These are phyloP conservation scores for Silurus lanzhouensis DNA, from an alignment of 2,797 vertebrate species.

Conservation along the genomic window DNA sequence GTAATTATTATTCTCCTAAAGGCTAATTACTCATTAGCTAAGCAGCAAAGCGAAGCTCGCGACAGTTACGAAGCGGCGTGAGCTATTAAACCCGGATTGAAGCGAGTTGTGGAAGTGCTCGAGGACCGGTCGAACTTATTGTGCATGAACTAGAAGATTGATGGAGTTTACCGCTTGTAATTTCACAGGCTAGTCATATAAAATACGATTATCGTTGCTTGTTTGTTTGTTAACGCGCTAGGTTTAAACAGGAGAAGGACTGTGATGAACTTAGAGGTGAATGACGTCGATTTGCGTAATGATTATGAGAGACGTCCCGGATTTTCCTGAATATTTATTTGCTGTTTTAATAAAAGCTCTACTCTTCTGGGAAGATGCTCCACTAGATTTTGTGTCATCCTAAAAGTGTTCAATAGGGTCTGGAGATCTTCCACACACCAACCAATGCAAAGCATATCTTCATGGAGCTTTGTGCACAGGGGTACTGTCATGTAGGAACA, in stretches of 20 bases:
- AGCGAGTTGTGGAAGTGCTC: neutral
- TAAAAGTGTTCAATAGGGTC: too few relatives aligned
- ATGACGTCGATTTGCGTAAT: neutral
- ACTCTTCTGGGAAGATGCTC: too few relatives aligned
- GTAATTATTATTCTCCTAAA: neutral
- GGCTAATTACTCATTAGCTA: slow-evolving; percentile 6
- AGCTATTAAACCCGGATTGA: slow-evolving; percentile 20
- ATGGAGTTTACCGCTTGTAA: neutral
- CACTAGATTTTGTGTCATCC: too few relatives aligned
- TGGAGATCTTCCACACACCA: too few relatives aligned
- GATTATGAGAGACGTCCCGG: neutral
- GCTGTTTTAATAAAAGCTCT: too few relatives aligned
- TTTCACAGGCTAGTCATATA: neutral
- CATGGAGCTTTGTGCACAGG: too few relatives aligned
- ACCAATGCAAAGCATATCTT: too few relatives aligned
- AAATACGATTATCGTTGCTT: neutral
- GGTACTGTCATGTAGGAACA: too few relatives aligned
- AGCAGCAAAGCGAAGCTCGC: neutral
- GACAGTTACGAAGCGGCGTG: neutral
- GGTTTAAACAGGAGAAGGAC: neutral
- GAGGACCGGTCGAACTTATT: neutral
- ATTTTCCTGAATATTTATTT: neutral
- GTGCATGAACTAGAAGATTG: neutral
- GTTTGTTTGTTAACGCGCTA: neutral
- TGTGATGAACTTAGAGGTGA: neutral